Conservation (phyloP, 2,797 vertebrate species). For the Euthynnus affinis region DNA sequence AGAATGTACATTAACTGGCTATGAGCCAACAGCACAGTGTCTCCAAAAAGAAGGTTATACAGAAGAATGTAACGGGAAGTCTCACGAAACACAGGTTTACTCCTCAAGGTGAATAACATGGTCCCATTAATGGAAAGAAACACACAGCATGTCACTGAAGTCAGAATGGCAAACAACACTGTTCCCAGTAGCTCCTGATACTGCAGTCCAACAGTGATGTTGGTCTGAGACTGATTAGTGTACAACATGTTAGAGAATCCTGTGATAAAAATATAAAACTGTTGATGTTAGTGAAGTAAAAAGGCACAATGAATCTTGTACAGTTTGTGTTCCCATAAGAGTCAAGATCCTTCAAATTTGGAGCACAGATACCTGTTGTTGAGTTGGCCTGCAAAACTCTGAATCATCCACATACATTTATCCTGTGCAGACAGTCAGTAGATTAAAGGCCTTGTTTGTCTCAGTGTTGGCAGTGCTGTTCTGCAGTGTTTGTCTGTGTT, state of each 20-base stretch:
- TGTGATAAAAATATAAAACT: neutral
- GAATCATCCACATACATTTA: neutral
- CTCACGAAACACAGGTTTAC: conserved; percentile 68
- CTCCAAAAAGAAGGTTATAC: conserved; percentile 63
- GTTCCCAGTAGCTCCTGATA: neutral
- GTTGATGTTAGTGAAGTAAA: neutral
- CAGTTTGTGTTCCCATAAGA: neutral
- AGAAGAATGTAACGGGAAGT: conserved; percentile 70
- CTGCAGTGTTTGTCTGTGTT: neutral
- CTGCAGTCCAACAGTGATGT: neutral
- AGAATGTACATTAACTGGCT: conserved; percentile 51
- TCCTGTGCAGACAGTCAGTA: neutral
- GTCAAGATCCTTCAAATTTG: neutral
- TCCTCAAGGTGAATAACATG: conserved; percentile 62
- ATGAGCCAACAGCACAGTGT: conserved; percentile 57
- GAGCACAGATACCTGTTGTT: neutral
- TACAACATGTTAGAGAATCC: neutral
- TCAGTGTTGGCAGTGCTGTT: neutral
- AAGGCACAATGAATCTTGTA: neutral
- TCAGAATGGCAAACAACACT: neutral
- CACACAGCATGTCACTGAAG: conserved; percentile 17
- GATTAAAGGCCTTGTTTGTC: neutral
- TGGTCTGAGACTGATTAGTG: neutral
- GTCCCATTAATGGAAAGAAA: conserved; percentile 45
- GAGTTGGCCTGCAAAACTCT: neutral